Percentiles rank a stretch among this genome's conserved stretches.
Conservation (phyloP, 2,113 vertebrate species). For the Dryoscopus gambensis region DNA sequence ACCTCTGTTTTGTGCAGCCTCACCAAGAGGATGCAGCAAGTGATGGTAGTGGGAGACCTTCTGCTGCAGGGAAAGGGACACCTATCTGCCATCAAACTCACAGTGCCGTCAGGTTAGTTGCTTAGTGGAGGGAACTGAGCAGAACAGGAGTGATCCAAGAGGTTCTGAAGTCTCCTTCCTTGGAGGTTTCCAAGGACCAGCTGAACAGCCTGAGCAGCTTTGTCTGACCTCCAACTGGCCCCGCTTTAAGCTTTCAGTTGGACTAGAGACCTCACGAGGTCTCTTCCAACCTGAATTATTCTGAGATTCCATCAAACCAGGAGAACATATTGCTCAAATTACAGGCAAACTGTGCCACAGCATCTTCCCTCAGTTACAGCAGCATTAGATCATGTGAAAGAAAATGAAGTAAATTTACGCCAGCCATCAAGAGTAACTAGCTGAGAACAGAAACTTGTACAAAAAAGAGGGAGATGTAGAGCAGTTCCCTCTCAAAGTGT, state of each 20-base stretch:
- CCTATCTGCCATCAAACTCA: rapidly evolving
- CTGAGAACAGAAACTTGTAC: background rate
- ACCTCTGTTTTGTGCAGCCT: background rate
- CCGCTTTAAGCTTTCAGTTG: background rate
- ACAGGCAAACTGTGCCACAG: background rate
- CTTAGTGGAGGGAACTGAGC: background rate
- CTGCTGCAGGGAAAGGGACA: background rate
- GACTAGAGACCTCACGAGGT: background rate
- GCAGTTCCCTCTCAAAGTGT: background rate
- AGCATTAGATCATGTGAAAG: background rate
- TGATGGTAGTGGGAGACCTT: background rate
- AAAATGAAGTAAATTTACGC: background rate
- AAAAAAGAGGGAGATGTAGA: background rate
- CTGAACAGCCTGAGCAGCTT: background rate
- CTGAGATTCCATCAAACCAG: background rate
- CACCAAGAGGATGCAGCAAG: background rate
- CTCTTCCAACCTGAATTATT: background rate
- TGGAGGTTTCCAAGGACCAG: background rate
- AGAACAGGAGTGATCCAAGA: background rate
- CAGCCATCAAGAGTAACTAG: background rate
- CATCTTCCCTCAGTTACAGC: background rate
- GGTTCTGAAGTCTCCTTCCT: background rate
- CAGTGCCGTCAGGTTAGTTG: background rate
- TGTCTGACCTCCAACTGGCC: background rate
- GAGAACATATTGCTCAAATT: background rate